A percentile compares a stretch with the other conserved stretches of the same genome.
Evolutionary conservation across 2,797 vertebrate genomes (phyloP).

Genomic region (Ctenopoma kingsleyae): DNA sequence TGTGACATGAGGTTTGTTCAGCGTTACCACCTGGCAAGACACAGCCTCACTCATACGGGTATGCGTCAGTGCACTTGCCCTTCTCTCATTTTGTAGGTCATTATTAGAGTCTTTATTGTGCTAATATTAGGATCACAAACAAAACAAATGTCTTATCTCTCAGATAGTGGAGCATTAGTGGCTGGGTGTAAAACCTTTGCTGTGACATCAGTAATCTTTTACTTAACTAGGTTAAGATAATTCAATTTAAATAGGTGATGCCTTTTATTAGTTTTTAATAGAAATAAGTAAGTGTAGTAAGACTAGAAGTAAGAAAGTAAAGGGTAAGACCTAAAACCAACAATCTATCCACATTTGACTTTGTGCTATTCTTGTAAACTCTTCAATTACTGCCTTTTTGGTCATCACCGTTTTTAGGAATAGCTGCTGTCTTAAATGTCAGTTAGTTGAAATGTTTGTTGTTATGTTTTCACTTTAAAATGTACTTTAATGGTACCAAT

Average conservation of each 20-base stretch:
- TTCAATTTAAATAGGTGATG: not conserved
- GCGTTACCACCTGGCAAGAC: constrained; percentile 94
- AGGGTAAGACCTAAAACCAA: not conserved
- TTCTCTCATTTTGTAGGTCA: constrained; percentile 46
- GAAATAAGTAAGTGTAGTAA: not conserved
- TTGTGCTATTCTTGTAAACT: constrained; percentile 1
- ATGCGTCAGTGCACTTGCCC: constrained; percentile 75
- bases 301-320: no score
- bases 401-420: not conserved
- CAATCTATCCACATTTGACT: not conserved
- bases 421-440: not conserved
- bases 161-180: not conserved
- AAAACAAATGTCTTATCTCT: constrained; percentile 4
- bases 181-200: not conserved
- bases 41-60: constrained; percentile 92
- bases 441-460: not conserved
- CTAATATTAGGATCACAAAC: not conserved
- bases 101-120: constrained; percentile 21
- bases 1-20: constrained; percentile 97
- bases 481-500: not conserved
- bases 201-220: not conserved
- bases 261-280: not conserved
- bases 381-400: not conserved
- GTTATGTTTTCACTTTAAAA: not conserved
- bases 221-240: not conserved